Evolutionary conservation across 1,140 invertebrate species (phyloP), one percentile per base, ranked within the genome.

Genomic region (Caenorhabditis remanei): DNA sequence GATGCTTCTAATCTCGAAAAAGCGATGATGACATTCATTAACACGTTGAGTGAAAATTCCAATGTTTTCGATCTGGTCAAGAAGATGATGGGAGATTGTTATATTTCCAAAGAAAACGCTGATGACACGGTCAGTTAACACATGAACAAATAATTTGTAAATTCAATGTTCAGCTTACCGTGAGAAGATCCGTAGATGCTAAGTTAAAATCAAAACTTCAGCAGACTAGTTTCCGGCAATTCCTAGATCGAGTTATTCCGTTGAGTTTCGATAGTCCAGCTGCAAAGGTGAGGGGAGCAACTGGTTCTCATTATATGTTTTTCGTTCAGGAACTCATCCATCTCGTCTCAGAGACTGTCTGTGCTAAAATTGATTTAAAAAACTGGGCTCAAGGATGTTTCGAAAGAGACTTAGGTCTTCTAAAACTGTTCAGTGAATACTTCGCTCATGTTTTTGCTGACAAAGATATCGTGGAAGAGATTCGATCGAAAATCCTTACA

Each of bases 201-300:
- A 71, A 71, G 41, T 13, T 46, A 13, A 50, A 24, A 11, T n/a
- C 46, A 24, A 79, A 79, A 24, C 4, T n/a, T 24, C 8, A 50
- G 6, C 71, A 79, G 24, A 79, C 71, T 4, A 13, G 21, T 50
- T 79, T 79, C 46, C 71, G 71, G 7, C 71, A 79, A 32, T 79
- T 79, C n/a, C 43, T 79, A 4, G 71, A 79, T 32, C 71, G 71
- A 24, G 40, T 79, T 14, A 24, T 13, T 1, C 71, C 71, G n/a
- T 11, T 79, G 5, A 46, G 40, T 13, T 50, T 79, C 21, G 71
- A 79, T 50, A 16, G 32, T 24, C 71, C n/a, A 9, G n/a, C 46
- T 2, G 71, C 71, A 13, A 79, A 79, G 40, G 71, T 79, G 46
- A 14, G 16, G 11, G 8, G 9, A 9, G 24, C 11, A 65, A 19